A percentile compares a stretch with the other conserved stretches of the same genome.
Evolutionary conservation across 2,888 invertebrate species (phyloP).

Genomic region (Cantharis rustica): DNA sequence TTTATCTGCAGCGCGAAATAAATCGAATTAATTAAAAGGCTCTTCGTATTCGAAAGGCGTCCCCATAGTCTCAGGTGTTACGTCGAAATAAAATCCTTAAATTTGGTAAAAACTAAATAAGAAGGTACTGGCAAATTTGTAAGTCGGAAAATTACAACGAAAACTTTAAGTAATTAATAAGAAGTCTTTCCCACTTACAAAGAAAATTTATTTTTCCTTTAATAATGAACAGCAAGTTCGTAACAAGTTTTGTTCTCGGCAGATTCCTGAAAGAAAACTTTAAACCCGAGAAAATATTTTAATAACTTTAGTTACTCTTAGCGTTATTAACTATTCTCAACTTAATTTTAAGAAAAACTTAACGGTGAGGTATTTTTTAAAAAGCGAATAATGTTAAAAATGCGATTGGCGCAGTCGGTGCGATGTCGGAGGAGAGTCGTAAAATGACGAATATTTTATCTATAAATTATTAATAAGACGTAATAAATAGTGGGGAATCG

Average conservation of each 20-base stretch:
- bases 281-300: neutral
- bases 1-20: slow-evolving; percentile 16
- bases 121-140: neutral
- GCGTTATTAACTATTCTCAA: neutral
- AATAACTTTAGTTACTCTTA: neutral
- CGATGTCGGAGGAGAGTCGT: neutral
- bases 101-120: neutral
- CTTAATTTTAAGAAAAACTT: neutral
- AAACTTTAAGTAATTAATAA: slow-evolving; percentile 21
- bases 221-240: slow-evolving; percentile 20
- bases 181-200: slow-evolving; percentile 12
- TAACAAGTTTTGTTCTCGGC: neutral
- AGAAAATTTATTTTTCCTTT: slow-evolving; percentile 22
- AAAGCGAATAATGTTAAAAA: neutral
- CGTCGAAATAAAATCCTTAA: neutral
- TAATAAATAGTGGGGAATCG: slow-evolving; percentile 35
- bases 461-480: slow-evolving; percentile 34
- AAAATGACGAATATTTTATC: slow-evolving; percentile 4
- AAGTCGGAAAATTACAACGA: neutral
- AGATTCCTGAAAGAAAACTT: neutral
- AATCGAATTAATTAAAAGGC: slow-evolving; percentile 28
- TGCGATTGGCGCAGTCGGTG: neutral
- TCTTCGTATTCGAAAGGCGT: slow-evolving; percentile 22
- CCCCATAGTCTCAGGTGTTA: slow-evolving; percentile 27
- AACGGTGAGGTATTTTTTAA: neutral